A percentile compares a stretch with the other conserved stretches of the same genome.
phyloP scores from a whole-genome alignment of 2,888 invertebrate genomes.

The Ephialtes manifestator region DNA sequence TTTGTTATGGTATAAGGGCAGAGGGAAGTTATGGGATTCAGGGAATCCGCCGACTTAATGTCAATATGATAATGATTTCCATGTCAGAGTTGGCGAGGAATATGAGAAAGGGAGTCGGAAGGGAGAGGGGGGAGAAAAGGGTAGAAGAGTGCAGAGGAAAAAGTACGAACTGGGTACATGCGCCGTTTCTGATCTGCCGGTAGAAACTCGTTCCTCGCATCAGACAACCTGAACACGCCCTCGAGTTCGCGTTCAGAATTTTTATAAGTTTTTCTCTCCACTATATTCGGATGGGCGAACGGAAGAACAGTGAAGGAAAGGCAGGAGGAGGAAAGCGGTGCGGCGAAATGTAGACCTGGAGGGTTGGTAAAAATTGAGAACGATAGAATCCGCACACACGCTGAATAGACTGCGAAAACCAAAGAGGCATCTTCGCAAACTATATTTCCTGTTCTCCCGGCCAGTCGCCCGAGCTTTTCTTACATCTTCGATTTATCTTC shows the following conservation, averaged over 20 bases:
- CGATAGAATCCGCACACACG: constrained; percentile 53
- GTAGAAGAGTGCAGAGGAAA: constrained; percentile 10
- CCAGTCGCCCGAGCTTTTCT: constrained; percentile 22
- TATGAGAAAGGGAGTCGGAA: neutral
- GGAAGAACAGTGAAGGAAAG: constrained; percentile 23
- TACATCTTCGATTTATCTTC: constrained; percentile 5
- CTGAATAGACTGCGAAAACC: constrained; percentile 14
- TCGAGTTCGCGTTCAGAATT: constrained; percentile 80
- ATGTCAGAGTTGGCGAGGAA: constrained; percentile 72
- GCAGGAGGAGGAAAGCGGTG: constrained; percentile 31
- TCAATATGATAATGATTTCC: constrained; percentile 81
- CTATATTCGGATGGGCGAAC: constrained; percentile 63
- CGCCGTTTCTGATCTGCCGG: constrained; percentile 25
- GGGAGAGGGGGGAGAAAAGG: neutral
- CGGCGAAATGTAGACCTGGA: constrained; percentile 46
- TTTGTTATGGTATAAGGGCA: constrained; percentile 1
- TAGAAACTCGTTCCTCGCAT: constrained; percentile 69
- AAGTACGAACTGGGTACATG: constrained; percentile 33
- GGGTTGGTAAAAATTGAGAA: constrained; percentile 61
- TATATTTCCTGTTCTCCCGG: constrained; percentile 39
- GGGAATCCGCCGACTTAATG: constrained; percentile 70
- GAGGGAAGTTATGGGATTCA: neutral
- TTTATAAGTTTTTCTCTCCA: constrained; percentile 81
- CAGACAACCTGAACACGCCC: constrained; percentile 82
- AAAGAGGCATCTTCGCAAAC: constrained; percentile 68